Conservation (phyloP, 1,140 invertebrate genomes). For the Drosophila prosaltans region DNA sequence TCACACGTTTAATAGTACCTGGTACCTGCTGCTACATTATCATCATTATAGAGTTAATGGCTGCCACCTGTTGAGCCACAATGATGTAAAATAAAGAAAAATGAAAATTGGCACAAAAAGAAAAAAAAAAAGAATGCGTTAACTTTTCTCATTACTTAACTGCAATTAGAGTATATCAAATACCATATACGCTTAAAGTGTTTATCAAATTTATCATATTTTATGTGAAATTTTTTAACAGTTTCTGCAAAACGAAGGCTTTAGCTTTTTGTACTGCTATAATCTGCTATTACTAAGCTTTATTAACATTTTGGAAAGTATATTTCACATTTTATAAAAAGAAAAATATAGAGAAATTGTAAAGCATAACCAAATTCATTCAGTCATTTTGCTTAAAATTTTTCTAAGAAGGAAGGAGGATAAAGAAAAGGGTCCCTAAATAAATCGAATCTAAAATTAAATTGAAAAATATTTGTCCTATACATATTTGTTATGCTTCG, state of each 20-base stretch:
- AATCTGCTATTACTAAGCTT: too few relatives aligned
- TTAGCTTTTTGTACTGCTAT: too few relatives aligned
- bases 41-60: conserved; percentile 33
- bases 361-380: background rate
- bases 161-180: background rate
- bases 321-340: too few relatives aligned
- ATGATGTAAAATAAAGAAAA: background rate
- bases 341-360: background rate
- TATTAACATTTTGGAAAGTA: too few relatives aligned
- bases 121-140: background rate
- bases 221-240: too few relatives aligned
- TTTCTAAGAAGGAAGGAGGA: background rate
- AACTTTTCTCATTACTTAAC: conserved; percentile 11
- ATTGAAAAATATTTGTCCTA: conserved; percentile 8
- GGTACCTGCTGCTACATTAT: conserved; percentile 25
- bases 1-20: conserved; percentile 59
- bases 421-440: background rate
- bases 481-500: conserved; percentile 7
- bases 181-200: too few relatives aligned
- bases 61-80: conserved; percentile 45
- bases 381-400: background rate
- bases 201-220: too few relatives aligned
- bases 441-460: conserved; percentile 17
- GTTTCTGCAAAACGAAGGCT: too few relatives aligned
- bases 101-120: background rate